Evolutionary conservation across 2,113 vertebrate species (phyloP).

Genomic region (Cettia cetti): DNA sequence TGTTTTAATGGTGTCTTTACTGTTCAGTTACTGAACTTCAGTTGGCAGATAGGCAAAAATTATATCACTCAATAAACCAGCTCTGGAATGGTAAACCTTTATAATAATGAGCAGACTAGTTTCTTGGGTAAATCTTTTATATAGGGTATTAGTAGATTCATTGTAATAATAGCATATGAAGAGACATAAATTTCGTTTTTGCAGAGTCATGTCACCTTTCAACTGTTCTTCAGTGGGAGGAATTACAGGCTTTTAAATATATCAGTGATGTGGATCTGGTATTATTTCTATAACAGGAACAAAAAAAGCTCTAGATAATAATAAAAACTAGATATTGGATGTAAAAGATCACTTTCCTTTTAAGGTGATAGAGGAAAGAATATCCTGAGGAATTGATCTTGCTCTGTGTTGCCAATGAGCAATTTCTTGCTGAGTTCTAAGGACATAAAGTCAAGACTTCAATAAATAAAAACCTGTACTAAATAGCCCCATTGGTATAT

Average conservation of each 20-base stretch:
- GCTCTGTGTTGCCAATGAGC: neutral
- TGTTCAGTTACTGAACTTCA: slow-evolving; percentile 2
- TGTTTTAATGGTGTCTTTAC: neutral
- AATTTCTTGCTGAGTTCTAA: neutral
- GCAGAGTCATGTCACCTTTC: neutral
- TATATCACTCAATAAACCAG: slow-evolving; percentile 4
- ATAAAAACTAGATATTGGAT: neutral
- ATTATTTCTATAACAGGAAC: neutral
- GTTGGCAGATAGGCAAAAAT: neutral
- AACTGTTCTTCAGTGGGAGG: neutral
- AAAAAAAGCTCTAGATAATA: neutral
- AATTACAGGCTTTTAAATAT: neutral
- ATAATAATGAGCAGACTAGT: neutral
- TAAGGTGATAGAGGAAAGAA: neutral
- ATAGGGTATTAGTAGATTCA: neutral
- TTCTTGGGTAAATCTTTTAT: slow-evolving; percentile 22
- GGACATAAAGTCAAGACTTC: neutral
- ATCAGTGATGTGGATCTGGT: neutral
- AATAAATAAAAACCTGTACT: neutral
- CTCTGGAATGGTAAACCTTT: slow-evolving; percentile 8
- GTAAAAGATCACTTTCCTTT: neutral
- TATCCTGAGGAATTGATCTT: neutral
- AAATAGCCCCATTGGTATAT: neutral
- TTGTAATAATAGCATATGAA: neutral
- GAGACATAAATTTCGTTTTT: neutral